Percentiles rank a stretch among this genome's conserved stretches.
These are phyloP conservation scores for Danionella cerebrum DNA, from an alignment of 2,113 vertebrate species.

Conservation along the genomic window DNA sequence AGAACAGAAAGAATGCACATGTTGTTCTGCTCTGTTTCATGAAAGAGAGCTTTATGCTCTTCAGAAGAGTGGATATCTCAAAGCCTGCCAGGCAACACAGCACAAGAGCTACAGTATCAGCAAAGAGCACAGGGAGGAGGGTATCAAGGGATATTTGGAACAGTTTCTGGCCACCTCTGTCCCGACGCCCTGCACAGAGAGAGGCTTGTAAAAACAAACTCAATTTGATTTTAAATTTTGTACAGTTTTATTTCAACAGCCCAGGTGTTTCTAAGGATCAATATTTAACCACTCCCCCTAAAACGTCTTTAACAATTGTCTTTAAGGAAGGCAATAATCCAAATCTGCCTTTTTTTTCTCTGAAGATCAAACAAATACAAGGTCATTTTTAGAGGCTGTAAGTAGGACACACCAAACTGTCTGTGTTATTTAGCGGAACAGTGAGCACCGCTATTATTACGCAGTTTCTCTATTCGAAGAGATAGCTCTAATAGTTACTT, in stretches of 20 bases:
- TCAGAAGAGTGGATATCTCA: not conserved
- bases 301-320: too few relatives aligned
- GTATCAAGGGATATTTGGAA: not conserved
- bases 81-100: not conserved
- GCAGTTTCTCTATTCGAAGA: constrained; percentile 16
- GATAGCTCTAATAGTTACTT: constrained; percentile 49
- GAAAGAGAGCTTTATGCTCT: constrained; percentile 26
- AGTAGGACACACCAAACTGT: not conserved
- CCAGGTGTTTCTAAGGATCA: too few relatives aligned
- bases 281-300: too few relatives aligned
- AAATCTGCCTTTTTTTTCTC: not conserved
- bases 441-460: too few relatives aligned
- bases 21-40: constrained; percentile 43
- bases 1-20: constrained; percentile 38
- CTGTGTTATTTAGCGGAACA: not conserved
- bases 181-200: too few relatives aligned
- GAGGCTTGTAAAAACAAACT: too few relatives aligned
- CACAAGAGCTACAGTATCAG: not conserved
- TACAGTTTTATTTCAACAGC: too few relatives aligned
- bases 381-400: too few relatives aligned
- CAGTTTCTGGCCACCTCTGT: not conserved
- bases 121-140: not conserved
- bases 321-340: too few relatives aligned
- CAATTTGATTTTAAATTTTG: too few relatives aligned
- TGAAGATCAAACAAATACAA: not conserved